Percentiles rank a stretch among this genome's conserved stretches.
These are phyloP conservation scores for Limnephilus lunatus DNA, from an alignment of 2,888 invertebrate genomes.

Conservation along the genomic window DNA sequence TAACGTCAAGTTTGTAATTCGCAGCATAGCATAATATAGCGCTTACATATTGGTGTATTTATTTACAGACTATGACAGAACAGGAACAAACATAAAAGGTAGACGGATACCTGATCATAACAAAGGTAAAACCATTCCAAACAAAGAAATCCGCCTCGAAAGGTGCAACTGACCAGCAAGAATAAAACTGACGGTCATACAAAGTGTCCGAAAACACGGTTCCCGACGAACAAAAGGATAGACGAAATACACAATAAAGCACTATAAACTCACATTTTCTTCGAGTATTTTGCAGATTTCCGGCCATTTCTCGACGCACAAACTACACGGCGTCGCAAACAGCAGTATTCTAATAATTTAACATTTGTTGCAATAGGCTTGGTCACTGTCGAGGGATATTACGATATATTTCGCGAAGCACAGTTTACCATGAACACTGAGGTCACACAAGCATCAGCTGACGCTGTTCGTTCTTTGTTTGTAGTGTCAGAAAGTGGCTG, in stretches of 20 bases:
- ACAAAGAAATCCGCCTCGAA: conserved; percentile 54
- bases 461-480: conserved; percentile 61
- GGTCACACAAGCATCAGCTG: conserved; percentile 58
- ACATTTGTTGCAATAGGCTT: conserved; percentile 49
- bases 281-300: conserved; percentile 58
- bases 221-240: conserved; percentile 56
- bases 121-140: conserved; percentile 57
- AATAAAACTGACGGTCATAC: conserved; percentile 47
- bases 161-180: conserved; percentile 6
- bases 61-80: conserved; percentile 57
- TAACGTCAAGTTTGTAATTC: conserved; percentile 28
- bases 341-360: conserved; percentile 44
- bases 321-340: conserved; percentile 59
- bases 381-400: conserved; percentile 57
- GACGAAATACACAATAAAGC: conserved; percentile 44
- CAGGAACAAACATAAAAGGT: conserved; percentile 49
- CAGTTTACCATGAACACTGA: conserved; percentile 57
- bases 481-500: conserved; percentile 46
- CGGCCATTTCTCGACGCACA: conserved; percentile 63
- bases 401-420: conserved; percentile 57
- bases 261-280: conserved; percentile 56
- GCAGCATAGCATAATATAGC: conserved; percentile 7
- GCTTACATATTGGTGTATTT: conserved; percentile 37
- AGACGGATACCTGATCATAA: conserved; percentile 49
- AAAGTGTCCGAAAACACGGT: conserved; percentile 41